Evolutionary conservation across 2,113 vertebrate species (phyloP), one percentile per base, ranked within the genome.

Genomic region (Grammomys dolichurus): DNA sequence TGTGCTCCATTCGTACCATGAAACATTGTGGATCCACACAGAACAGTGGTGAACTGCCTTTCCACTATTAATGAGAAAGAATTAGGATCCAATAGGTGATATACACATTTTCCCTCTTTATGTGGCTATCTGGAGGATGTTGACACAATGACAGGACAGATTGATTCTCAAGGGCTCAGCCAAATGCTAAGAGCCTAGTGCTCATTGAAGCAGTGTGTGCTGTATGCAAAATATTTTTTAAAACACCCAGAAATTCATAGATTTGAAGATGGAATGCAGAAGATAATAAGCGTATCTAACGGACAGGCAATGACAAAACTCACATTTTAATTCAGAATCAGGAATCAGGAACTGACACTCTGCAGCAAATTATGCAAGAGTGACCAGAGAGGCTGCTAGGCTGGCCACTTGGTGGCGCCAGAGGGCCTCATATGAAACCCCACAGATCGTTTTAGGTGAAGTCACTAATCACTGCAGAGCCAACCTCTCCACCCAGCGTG

Each of bases 381-480:
- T 48, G 12, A 0, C 0, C 3, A 2, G 54, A 40, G 24, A 86
- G 58, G 48, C 36, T 1, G 4, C 28, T 19, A 0, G 20, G 22
- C 8, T 17, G 1, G 58, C 89, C 96, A 31, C 92, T 26, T 26
- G 95, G 97, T 76, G 96, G 94, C 3, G 89, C 96, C 97, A 91
- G 92, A 93, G 81, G 67, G 60, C 76, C 91, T 85, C 65, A 0
- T 0, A 43, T 0, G 5, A n/a, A n/a, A 31, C 3, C 69, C 8
- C 26, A 77, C 12, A 48, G 20, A 31, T 0, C 7, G 17, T 63
- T 20, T 16, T 12, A 10, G 20, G 1, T 1, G 43, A 33, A 58
- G 13, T 13, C 1, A 6, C 33, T 56, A 9, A 3, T 13, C 0
- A 17, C 17, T 33, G 5, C 40, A 28, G 7, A 7, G 1, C 4